These are phyloP conservation scores for Callionymus lyra DNA, from an alignment of 2,113 vertebrate species.

Conservation along the genomic window DNA sequence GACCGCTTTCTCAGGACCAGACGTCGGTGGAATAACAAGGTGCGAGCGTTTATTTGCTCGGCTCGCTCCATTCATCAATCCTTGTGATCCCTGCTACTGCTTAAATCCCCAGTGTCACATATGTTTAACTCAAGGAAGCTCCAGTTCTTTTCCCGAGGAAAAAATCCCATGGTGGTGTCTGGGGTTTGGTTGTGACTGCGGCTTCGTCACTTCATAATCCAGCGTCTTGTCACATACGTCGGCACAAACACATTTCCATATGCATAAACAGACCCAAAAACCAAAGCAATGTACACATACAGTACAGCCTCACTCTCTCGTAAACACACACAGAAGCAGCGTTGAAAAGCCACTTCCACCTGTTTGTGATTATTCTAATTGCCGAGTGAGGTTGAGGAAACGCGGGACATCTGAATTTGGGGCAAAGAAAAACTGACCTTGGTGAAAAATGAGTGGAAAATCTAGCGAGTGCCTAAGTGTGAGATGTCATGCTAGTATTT, in stretches of 20 bases:
- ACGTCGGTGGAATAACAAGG: slow-evolving; percentile 53
- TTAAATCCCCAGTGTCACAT: slow-evolving; percentile 22
- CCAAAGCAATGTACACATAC: slow-evolving; percentile 3
- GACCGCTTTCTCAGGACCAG: slow-evolving; percentile 7
- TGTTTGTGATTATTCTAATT: slow-evolving; percentile 63
- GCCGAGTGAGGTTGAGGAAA: slow-evolving; percentile 45
- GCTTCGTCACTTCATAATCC: slow-evolving; percentile 42
- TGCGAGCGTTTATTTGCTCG: slow-evolving; percentile 49
- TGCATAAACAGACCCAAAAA: too few species aligned
- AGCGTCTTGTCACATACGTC: slow-evolving; percentile 30
- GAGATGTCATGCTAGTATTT: slow-evolving; percentile 10
- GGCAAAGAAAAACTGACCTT: slow-evolving; percentile 41
- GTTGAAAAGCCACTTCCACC: slow-evolving; percentile 26
- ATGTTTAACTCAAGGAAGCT: slow-evolving; percentile 17
- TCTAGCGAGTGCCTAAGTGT: slow-evolving; percentile 5
- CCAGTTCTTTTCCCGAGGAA: slow-evolving; percentile 8
- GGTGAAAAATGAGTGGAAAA: slow-evolving; percentile 57
- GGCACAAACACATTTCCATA: slow-evolving; percentile 24
- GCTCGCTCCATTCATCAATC: slow-evolving; percentile 38
- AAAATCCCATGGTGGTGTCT: slow-evolving; percentile 35
- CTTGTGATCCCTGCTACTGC: slow-evolving; percentile 41
- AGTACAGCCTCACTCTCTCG: slow-evolving; percentile 10
- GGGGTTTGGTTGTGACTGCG: slow-evolving; percentile 26
- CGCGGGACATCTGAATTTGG: slow-evolving; percentile 44
- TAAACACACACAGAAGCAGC: slow-evolving; percentile 14